Base-by-base conservation (phyloP, 2,113 vertebrate genomes). In the Morone chrysops region DNA sequence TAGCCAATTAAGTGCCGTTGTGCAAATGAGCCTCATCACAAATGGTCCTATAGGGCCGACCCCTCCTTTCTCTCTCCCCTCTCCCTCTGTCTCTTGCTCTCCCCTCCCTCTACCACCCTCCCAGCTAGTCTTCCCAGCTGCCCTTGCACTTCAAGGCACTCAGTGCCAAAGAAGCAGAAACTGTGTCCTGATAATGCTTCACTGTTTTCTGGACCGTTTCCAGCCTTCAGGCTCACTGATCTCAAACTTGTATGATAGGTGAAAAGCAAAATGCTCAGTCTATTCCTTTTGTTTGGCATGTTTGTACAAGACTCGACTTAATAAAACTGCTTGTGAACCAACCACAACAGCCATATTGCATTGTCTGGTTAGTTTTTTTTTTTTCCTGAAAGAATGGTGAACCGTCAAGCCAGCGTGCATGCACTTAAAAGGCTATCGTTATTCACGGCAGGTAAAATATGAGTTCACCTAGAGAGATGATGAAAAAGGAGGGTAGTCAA, bases 1-100 rank as follows among this genome's bases (percentile, higher is more conserved):
- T 97, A 98, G 97, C 97, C 97, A 98, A 98, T 99, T 98, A 98
- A 98, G 96, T 99, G 97, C 95, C 97, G 96, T 96, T 96, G 97
- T 96, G 97, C 97, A 97, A 98, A 98, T 98, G 97, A 99, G 97
- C 97, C 96, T 94, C 96, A 96, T 96, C 96, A 96, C 97, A 98
- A 99, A 99, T 97, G 97, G 97, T 97, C 97, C 97, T 98, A 96
- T 96, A 97, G 96, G 95, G 96, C 97, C 95, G 95, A 96, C 93
- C 91, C 92, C 90, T 92, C 89, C 91, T 79, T 77, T 79, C 72
- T 77, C 85, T 84, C 82, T 88, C 81, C 70, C 31, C 85, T 70
- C 89, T 92, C 78, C 78, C 86, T 80, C 75, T 81, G 53, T 90
- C 87, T 92, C 82, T 67, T 70, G 38, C 83, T 85, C 85, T 88